Percentiles rank a stretch among this genome's conserved stretches.
phyloP scores from a whole-genome alignment of 2,888 invertebrate genomes.

The Coelopa pilipes region DNA sequence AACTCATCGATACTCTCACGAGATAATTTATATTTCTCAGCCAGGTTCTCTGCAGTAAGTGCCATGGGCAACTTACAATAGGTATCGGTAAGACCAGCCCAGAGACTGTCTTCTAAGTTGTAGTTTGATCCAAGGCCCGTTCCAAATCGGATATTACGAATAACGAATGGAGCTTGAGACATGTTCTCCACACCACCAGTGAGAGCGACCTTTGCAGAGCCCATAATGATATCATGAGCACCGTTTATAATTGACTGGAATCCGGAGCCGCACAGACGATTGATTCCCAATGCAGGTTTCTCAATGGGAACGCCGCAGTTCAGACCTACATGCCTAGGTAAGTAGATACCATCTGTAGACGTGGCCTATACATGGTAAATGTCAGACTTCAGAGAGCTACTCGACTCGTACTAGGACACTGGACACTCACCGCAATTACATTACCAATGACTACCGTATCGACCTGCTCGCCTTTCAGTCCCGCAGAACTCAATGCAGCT shows the following conservation, averaged over 20 bases:
- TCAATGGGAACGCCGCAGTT: slow-evolving; percentile 86
- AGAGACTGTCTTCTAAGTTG: slow-evolving; percentile 87
- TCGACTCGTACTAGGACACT: neutral
- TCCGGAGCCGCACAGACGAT: slow-evolving; percentile 96
- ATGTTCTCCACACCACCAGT: slow-evolving; percentile 96
- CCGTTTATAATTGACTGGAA: slow-evolving; percentile 94
- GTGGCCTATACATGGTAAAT: slow-evolving; percentile 69
- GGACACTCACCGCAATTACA: slow-evolving; percentile 79
- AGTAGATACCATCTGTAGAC: slow-evolving; percentile 84
- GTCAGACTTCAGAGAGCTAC: neutral
- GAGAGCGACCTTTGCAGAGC: slow-evolving; percentile 85
- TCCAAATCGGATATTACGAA: slow-evolving; percentile 88
- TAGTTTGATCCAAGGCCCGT: slow-evolving; percentile 81
- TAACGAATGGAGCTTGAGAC: slow-evolving; percentile 90
- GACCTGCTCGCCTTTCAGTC: slow-evolving; percentile 84
- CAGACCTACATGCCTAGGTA: slow-evolving; percentile 89
- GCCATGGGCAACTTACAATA: slow-evolving; percentile 96
- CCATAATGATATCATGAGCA: slow-evolving; percentile 89
- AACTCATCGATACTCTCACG: slow-evolving; percentile 87
- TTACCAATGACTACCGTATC: slow-evolving; percentile 92
- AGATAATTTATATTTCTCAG: slow-evolving; percentile 83
- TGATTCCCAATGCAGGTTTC: slow-evolving; percentile 86
- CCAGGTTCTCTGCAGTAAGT: slow-evolving; percentile 93
- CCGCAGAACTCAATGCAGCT: slow-evolving; percentile 82
- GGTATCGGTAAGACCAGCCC: slow-evolving; percentile 88